Base-by-base conservation (phyloP, 2,888 invertebrate genomes). In the Drosophila limbata region DNA sequence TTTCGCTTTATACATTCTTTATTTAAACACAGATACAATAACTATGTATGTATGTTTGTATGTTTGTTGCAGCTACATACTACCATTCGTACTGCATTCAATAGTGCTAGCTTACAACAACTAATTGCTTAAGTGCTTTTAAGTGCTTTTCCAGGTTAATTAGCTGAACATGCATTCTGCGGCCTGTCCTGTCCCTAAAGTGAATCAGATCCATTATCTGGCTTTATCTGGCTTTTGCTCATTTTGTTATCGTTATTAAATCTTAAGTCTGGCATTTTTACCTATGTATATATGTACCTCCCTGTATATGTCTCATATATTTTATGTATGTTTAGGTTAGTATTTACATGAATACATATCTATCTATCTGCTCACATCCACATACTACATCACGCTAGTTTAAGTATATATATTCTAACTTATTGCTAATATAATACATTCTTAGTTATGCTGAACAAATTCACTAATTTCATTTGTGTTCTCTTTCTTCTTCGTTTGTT, bases 61-160 rank as follows among this genome's bases (percentile, higher is more conserved):
- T 42, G 19, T 53, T 25, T 40, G 48, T 17, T 48, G 56, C 61
- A 45, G 40, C 57, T 48, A 47, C 15, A 17, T 19, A 4, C 45
- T 9, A 28, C 28, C 6, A 25, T 25, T 28, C 28, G 28, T 28
- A 39, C 48, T 64, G 52, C 66, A 64, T 53, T 63, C 53, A 53
- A 48, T 47, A 66, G 17, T 53, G 55, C 59, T 31, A 35, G 59
- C 72, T 67, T 65, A 35, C 44, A 21, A 45, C 25, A 25, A 25
- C 25, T 56, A 69, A 77, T 77, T 69, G 73, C 75, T 85, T 84
- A 84, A 85, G 74, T 85, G 84, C 82, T 86, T 84, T 86, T 84
- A 85, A 85, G 88, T 88, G 88, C 85, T 83, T 87, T 88, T 85
- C 51, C 85, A 77, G 81, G 81, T 85, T 88, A 85, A 88, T 88